Evolutionary conservation across 2,888 invertebrate species (phyloP), one percentile per base, ranked within the genome.

Genomic region (Tachina fera): DNA sequence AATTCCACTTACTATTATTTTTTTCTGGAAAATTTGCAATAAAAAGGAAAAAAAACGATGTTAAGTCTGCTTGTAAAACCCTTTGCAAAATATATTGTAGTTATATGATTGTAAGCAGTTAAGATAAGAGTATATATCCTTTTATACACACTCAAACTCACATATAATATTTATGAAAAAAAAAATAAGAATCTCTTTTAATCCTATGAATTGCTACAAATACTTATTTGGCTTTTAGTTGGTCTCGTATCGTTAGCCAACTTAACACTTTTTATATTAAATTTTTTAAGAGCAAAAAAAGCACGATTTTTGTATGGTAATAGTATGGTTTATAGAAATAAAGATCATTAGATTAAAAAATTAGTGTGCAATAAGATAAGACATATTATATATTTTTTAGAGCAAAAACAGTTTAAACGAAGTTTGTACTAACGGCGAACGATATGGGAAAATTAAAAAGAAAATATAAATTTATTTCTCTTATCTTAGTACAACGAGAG

Each of bases 81-180:
- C 82, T 68, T 78, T 82, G 43, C 68, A 85, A 85, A 70, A 65
- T 71, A 75, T n/a, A 22, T 80, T 65, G 16, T 9, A 9, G 19
- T 16, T 81, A 75, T 81, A 70, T 68, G 81, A 75, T 81, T 81
- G 81, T 61, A 81, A 75, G 81, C 81, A 81, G 75, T 81, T 81
- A 75, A 81, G 81, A 81, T 81, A 81, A 81, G 75, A 68, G 45
- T 53, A 31, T 31, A 60, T 75, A 79, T 39, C 13, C 47, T 3
- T n/a, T n/a, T n/a, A n/a, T 39, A 43, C 22, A 9, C 39, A n/a
- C 63, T 19, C 39, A 16, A 31, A 51, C 45, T 3, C 16, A 10
- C 39, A 22, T 47, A 19, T 19, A 61, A 31, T 45, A 67, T 58
- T 47, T 67, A 19, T 14, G 47, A 16, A 45, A 9, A 49, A 45